phyloP scores from a whole-genome alignment of 2,888 invertebrate genomes.

The Caenorhabditis sulstoni region DNA sequence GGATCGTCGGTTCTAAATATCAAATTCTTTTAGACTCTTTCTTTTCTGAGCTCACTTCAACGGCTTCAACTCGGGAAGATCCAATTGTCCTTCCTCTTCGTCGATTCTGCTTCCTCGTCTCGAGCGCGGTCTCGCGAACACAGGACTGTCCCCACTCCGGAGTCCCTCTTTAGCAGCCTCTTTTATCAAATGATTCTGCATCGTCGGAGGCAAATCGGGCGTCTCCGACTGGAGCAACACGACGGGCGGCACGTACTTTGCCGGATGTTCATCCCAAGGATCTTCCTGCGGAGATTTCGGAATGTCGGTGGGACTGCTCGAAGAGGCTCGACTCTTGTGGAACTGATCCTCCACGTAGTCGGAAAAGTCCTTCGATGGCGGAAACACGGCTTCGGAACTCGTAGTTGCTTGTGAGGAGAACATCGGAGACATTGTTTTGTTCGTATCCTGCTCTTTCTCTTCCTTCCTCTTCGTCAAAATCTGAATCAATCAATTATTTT shows the following conservation, averaged over 20 bases:
- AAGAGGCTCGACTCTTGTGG: slow-evolving; percentile 50
- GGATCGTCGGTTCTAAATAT: slow-evolving; percentile 49
- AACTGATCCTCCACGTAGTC: slow-evolving; percentile 57
- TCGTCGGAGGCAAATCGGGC: slow-evolving; percentile 42
- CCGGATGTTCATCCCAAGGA: slow-evolving; percentile 48
- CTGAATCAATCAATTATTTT: slow-evolving; percentile 28
- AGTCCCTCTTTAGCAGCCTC: slow-evolving; percentile 3
- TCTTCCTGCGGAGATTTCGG: slow-evolving; percentile 55
- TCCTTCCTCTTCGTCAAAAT: slow-evolving; percentile 48
- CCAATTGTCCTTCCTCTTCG: slow-evolving; percentile 65
- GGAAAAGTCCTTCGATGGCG: slow-evolving; percentile 51
- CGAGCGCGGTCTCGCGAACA: slow-evolving; percentile 73
- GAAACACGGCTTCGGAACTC: slow-evolving; percentile 47
- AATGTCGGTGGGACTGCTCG: slow-evolving; percentile 38
- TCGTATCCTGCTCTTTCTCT: slow-evolving; percentile 14
- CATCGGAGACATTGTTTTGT: slow-evolving; percentile 30
- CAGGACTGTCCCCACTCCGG: slow-evolving; percentile 60
- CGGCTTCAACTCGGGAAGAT: slow-evolving; percentile 64
- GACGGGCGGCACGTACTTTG: slow-evolving; percentile 35
- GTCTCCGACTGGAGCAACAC: slow-evolving; percentile 55
- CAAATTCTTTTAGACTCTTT: not conserved
- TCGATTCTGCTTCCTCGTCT: slow-evolving; percentile 76
- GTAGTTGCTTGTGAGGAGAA: slow-evolving; percentile 42
- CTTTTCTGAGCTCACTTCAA: slow-evolving; percentile 17
- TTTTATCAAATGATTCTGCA: slow-evolving; percentile 36